Evolutionary conservation across 1,140 invertebrate genomes (phyloP).

Genomic region (Colletes gigas): DNA sequence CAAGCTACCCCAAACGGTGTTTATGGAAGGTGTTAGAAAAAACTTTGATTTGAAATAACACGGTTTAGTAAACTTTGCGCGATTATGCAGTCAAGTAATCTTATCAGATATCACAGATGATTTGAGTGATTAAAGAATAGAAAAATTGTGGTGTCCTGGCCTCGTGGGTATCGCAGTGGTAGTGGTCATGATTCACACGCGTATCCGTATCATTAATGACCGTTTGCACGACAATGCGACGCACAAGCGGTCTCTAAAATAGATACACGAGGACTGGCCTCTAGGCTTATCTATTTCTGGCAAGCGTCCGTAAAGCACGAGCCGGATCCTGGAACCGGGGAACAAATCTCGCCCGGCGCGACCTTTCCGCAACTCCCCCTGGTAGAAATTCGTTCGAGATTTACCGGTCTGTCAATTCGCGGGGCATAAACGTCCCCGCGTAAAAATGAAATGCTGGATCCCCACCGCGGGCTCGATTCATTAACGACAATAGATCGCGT

Average conservation of each 20-base stretch:
- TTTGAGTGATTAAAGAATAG: no score
- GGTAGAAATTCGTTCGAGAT: conserved; percentile 26
- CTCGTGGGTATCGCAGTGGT: neutral
- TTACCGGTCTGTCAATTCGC: conserved; percentile 33
- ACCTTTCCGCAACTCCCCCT: neutral
- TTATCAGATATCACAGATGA: no score
- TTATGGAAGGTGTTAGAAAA: no score
- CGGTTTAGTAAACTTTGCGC: no score
- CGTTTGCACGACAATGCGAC: conserved; percentile 25
- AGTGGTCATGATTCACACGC: neutral
- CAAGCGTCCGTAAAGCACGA: neutral
- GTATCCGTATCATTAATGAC: conserved; percentile 45
- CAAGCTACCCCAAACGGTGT: no score
- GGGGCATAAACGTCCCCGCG: conserved; percentile 1
- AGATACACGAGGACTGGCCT: conserved; percentile 14
- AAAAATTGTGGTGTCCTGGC: no score
- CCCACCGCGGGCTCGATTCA: conserved; percentile 39
- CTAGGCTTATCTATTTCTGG: conserved; percentile 25
- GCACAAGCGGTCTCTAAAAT: conserved; percentile 37
- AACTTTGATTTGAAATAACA: no score
- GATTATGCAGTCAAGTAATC: no score
- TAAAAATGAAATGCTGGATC: conserved; percentile 53
- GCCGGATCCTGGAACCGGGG: conserved; percentile 4
- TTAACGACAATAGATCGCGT: conserved; percentile 53
- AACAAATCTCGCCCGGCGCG: neutral